Percentiles rank a stretch among this genome's conserved stretches.
These are phyloP conservation scores for Conomelus anceps DNA, from an alignment of 2,888 invertebrate species.

Conservation along the genomic window DNA sequence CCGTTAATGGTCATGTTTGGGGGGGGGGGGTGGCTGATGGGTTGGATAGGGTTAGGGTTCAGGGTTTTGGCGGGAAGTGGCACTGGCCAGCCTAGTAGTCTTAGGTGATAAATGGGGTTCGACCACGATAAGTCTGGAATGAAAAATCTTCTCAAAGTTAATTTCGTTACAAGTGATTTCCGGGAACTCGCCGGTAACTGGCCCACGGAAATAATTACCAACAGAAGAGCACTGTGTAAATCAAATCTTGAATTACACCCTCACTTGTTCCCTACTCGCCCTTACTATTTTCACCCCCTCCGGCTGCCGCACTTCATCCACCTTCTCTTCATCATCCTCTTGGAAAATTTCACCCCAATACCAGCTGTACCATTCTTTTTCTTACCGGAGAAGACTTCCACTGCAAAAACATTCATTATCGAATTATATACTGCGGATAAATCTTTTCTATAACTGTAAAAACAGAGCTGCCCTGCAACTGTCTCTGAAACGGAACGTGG, in stretches of 20 bases:
- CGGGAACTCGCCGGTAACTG: constrained; percentile 2
- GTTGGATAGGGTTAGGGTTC: background rate
- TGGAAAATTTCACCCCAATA: background rate
- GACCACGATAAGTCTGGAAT: constrained; percentile 5
- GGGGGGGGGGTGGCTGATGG: background rate
- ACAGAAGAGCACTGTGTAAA: constrained; percentile 8
- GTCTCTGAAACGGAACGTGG: background rate
- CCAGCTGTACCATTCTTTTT: background rate
- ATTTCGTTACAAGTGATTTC: constrained; percentile 13
- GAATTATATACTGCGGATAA: constrained; percentile 7
- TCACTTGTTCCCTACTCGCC: background rate
- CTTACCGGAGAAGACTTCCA: background rate
- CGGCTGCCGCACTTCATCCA: background rate
- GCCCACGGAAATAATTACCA: constrained; percentile 7
- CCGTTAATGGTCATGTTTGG: background rate
- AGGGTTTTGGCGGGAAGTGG: background rate
- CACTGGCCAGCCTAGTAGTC: background rate
- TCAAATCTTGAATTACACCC: constrained; percentile 8
- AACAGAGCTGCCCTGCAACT: background rate
- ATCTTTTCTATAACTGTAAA: background rate
- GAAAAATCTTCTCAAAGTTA: constrained; percentile 11
- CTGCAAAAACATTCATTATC: constrained; percentile 4
- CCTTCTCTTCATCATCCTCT: background rate
- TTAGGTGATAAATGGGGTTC: background rate
- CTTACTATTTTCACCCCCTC: background rate